These are phyloP conservation scores for Drosophila truncata DNA, from an alignment of 1,140 invertebrate genomes.

Conservation along the genomic window DNA sequence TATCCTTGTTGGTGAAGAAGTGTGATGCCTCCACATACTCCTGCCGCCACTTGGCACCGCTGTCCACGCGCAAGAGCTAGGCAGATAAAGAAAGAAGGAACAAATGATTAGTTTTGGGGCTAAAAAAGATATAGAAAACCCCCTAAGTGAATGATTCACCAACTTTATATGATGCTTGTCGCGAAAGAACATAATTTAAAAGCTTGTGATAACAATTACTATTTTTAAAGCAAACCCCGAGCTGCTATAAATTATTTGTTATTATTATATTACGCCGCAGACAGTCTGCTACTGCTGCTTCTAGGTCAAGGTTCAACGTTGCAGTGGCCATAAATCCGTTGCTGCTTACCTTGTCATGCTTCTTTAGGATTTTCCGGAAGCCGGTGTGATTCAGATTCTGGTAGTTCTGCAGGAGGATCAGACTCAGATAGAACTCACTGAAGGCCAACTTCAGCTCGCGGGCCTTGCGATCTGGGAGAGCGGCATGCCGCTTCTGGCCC, in stretches of 20 bases:
- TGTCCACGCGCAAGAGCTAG: constrained; percentile 86
- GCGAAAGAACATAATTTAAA: constrained; percentile 10
- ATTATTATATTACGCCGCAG: constrained; percentile 2
- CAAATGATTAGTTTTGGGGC: background rate
- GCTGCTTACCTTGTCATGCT: constrained; percentile 97
- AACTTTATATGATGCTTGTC: background rate
- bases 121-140: background rate
- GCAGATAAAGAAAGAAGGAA: no score
- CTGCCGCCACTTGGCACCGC: constrained; percentile 94
- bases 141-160: constrained; percentile 2
- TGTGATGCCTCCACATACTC: constrained; percentile 97
- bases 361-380: constrained; percentile 99
- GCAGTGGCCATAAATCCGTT: constrained; percentile 22
- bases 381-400: constrained; percentile 99
- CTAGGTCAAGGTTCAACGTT: constrained; percentile 23
- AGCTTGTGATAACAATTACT: constrained; percentile 16
- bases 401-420: constrained; percentile 96
- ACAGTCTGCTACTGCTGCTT: background rate
- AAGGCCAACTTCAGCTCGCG: constrained; percentile 98
- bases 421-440: constrained; percentile 99
- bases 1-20: constrained; percentile 99
- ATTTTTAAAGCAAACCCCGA: background rate
- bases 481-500: constrained; percentile 86
- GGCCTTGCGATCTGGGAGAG: constrained; percentile 90
- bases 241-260: constrained; percentile 16